These are phyloP conservation scores for Stegodyphus mimosarum DNA, from an alignment of 1,140 invertebrate species.

Conservation along the genomic window DNA sequence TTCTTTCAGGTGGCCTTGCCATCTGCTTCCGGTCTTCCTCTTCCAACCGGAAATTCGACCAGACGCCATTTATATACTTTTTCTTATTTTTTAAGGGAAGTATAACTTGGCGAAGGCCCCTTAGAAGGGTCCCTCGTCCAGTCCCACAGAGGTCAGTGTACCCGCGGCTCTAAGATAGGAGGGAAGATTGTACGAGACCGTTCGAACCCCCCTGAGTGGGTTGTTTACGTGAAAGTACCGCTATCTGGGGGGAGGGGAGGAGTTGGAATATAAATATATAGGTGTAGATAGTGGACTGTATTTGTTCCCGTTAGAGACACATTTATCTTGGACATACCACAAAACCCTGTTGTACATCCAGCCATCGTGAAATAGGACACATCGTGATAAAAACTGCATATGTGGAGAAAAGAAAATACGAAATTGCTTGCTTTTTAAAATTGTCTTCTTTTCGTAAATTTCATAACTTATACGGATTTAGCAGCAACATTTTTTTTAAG, in stretches of 20 bases:
- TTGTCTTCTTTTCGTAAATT: no score
- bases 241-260: slow-evolving; percentile 13
- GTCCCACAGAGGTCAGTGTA: slow-evolving; percentile 50
- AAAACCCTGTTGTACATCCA: no score
- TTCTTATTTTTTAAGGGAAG: slow-evolving; percentile 37
- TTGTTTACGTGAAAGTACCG: slow-evolving; percentile 39
- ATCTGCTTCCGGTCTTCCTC: slow-evolving; percentile 60
- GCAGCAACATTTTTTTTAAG: no score
- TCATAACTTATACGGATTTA: no score
- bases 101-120: background rate
- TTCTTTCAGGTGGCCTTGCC: slow-evolving; percentile 58
- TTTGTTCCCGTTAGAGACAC: no score
- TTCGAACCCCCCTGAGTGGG: slow-evolving; percentile 15
- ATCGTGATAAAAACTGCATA: no score
- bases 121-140: slow-evolving; percentile 20
- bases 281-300: no score
- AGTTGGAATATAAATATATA: background rate
- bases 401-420: no score
- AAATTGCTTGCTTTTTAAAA: no score
- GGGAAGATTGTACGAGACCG: background rate
- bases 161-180: background rate
- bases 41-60: slow-evolving; percentile 51
- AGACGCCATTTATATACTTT: slow-evolving; percentile 49
- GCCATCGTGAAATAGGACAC: no score
- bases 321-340: no score